phyloP scores from a whole-genome alignment of 2,113 vertebrate species.

The Blennius ocellaris region DNA sequence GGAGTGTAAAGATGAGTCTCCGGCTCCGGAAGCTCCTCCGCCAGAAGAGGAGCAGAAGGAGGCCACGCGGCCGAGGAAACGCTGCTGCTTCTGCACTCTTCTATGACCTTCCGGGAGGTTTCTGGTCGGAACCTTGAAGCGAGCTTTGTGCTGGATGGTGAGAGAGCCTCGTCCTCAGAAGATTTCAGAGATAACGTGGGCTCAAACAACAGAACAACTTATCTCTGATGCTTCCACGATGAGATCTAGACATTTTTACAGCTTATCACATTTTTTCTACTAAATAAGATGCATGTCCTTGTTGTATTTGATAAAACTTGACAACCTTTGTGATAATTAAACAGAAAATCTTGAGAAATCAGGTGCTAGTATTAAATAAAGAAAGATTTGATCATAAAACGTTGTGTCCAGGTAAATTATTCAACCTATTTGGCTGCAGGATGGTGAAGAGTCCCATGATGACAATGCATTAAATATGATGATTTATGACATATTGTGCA shows the following conservation, averaged over 20 bases:
- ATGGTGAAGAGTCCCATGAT: too few species aligned
- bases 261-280: slow-evolving; percentile 29
- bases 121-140: not conserved
- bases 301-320: not conserved
- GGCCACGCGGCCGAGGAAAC: slow-evolving; percentile 8
- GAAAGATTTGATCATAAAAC: not conserved
- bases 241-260: not conserved
- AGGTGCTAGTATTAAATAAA: slow-evolving; percentile 56
- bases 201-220: too few species aligned
- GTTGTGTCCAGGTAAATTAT: not conserved
- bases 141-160: not conserved
- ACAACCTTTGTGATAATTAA: slow-evolving; percentile 9
- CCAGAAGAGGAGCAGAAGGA: slow-evolving; percentile 30
- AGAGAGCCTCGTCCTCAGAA: too few species aligned
- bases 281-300: slow-evolving; percentile 23
- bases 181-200: too few species aligned
- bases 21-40: slow-evolving; percentile 7
- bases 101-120: slow-evolving; percentile 56
- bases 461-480: too few species aligned
- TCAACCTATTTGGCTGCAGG: too few species aligned
- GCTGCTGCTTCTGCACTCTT: slow-evolving; percentile 75
- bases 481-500: too few species aligned
- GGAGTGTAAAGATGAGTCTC: slow-evolving; percentile 58
- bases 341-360: slow-evolving; percentile 27
- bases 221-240: too few species aligned